A percentile compares a stretch with the other conserved stretches of the same genome.
Conservation (phyloP, 2,113 vertebrate genomes). For the Pelmatolapia mariae region DNA sequence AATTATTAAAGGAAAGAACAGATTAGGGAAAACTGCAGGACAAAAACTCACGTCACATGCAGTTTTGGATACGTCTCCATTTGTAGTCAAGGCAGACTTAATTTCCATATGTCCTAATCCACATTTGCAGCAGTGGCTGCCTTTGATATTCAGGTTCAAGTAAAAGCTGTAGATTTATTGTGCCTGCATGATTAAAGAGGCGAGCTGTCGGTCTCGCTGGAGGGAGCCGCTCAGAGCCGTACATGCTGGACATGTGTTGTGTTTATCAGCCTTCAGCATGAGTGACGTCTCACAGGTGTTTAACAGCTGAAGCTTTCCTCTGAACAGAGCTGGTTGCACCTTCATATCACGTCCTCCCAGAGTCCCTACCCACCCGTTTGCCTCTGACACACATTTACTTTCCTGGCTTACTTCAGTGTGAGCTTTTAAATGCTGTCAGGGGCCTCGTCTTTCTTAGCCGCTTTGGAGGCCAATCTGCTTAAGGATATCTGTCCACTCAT, state of each 20-base stretch:
- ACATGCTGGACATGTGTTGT: not conserved
- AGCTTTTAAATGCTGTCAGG: not conserved
- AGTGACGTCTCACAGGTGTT: not conserved
- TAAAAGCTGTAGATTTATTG: not conserved
- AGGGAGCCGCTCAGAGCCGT: not conserved
- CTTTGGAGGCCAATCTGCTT: slow-evolving; percentile 42
- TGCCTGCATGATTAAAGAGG: not conserved
- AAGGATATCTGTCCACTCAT: slow-evolving; percentile 18
- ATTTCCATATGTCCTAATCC: not conserved
- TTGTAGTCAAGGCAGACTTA: not conserved
- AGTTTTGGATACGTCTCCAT: not conserved
- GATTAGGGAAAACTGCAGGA: not conserved
- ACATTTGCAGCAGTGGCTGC: not conserved
- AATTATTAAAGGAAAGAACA: not conserved
- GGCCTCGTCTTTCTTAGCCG: slow-evolving; percentile 10
- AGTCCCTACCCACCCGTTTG: not conserved
- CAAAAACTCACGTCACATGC: not conserved
- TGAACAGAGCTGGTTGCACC: not conserved
- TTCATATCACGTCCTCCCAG: not conserved
- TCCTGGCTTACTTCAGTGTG: not conserved
- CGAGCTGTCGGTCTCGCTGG: not conserved
- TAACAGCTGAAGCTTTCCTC: not conserved
- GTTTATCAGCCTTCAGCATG: not conserved
- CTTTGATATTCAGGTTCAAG: not conserved
- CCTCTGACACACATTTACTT: slow-evolving; percentile 13